Evolutionary conservation across 2,888 invertebrate genomes (phyloP).

Genomic region (Stomorhina lunata): DNA sequence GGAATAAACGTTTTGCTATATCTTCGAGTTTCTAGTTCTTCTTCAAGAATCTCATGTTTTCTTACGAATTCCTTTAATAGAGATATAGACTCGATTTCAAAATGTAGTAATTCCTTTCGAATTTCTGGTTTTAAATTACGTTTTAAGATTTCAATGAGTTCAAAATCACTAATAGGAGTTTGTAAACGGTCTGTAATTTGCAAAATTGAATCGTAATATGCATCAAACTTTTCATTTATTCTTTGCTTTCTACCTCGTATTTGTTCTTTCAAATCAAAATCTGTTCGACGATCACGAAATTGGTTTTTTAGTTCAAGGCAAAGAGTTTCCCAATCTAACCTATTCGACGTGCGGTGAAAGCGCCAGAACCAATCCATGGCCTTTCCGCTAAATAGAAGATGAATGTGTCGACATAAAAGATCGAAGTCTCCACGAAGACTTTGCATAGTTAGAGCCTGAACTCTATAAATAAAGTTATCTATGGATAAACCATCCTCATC

Average conservation of each 20-base stretch:
- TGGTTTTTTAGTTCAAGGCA: conserved; percentile 6
- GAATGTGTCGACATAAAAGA: not conserved
- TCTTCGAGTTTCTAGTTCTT: not conserved
- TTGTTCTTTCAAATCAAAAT: conserved; percentile 17
- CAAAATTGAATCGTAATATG: conserved; percentile 16
- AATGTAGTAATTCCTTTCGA: conserved; percentile 4
- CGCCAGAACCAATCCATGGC: conserved; percentile 29
- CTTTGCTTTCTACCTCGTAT: conserved; percentile 6
- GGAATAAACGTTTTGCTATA: not conserved
- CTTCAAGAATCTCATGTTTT: not conserved
- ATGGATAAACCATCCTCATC: not conserved
- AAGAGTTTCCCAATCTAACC: conserved; percentile 13
- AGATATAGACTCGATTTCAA: not conserved
- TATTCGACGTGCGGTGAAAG: not conserved
- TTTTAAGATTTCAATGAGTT: not conserved
- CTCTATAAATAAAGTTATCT: conserved; percentile 22
- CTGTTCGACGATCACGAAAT: conserved; percentile 19
- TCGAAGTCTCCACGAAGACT: not conserved
- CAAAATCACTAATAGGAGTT: conserved; percentile 1
- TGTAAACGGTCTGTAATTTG: conserved; percentile 19
- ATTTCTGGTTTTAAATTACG: not conserved
- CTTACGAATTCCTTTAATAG: conserved; percentile 3
- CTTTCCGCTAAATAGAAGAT: conserved; percentile 11
- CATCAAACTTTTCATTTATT: not conserved
- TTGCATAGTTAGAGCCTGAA: conserved; percentile 1